Evolutionary conservation across 1,140 invertebrate species (phyloP).

Genomic region (Drosophila asahinai): DNA sequence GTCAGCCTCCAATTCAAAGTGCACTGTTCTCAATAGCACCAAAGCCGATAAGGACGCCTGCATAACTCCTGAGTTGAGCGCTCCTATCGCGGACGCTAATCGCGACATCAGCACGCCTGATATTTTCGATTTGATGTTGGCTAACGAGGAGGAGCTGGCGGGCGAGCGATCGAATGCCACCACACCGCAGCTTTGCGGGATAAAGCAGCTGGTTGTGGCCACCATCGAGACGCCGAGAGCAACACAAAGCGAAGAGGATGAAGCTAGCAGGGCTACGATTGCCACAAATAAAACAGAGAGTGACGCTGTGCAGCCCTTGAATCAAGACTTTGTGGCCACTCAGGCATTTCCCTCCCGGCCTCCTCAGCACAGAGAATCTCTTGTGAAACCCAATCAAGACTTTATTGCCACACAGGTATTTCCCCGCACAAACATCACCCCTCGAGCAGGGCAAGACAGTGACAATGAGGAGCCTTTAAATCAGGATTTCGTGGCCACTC

Average conservation of each 20-base stretch:
- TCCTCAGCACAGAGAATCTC: background rate
- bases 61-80: conserved; percentile 43
- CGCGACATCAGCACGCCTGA: conserved; percentile 48
- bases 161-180: conserved; percentile 1
- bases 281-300: background rate
- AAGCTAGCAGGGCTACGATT: conserved; percentile 1
- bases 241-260: conserved; percentile 17
- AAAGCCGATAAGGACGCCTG: conserved; percentile 26
- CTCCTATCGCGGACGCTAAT: conserved; percentile 1
- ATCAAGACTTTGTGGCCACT: conserved; percentile 33
- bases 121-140: conserved; percentile 13
- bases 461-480: background rate
- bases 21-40: conserved; percentile 54
- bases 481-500: conserved; percentile 51
- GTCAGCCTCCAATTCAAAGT: conserved; percentile 45
- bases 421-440: background rate
- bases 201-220: conserved; percentile 24
- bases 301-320: background rate
- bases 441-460: background rate
- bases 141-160: background rate
- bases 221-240: conserved; percentile 45
- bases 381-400: background rate
- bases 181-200: conserved; percentile 32
- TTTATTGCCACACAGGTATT: conserved; percentile 44
- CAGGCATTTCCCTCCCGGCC: background rate